Conservation (phyloP, 2,888 invertebrate genomes). For the Ischnus inquisitorius region DNA sequence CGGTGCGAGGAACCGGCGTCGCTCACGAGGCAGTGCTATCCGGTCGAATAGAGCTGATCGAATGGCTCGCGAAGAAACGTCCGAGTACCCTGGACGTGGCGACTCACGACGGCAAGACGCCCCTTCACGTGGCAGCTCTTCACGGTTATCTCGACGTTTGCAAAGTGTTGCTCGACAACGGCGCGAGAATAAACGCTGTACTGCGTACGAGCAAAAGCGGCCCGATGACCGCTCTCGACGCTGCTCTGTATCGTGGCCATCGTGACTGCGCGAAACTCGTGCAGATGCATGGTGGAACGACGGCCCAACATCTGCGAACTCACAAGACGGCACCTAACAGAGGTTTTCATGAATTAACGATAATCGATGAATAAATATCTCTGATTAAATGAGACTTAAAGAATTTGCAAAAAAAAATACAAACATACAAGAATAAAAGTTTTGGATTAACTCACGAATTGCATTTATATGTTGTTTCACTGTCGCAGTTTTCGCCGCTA, state of each 20-base stretch:
- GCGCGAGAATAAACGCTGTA: conserved; percentile 94
- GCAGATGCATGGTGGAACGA: conserved; percentile 95
- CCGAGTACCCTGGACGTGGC: conserved; percentile 94
- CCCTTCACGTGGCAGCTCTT: conserved; percentile 97
- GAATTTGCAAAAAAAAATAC: not conserved
- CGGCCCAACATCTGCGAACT: conserved; percentile 86
- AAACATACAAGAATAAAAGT: not conserved
- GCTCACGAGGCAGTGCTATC: conserved; percentile 98
- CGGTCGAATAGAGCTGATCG: conserved; percentile 94
- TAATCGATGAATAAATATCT: not conserved
- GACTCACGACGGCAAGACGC: conserved; percentile 97
- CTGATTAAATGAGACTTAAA: not conserved
- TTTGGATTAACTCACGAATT: not conserved
- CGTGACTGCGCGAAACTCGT: conserved; percentile 97
- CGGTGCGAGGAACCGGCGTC: conserved; percentile 97
- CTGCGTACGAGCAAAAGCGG: conserved; percentile 94
- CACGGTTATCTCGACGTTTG: conserved; percentile 98
- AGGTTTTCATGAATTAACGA: conserved; percentile 73
- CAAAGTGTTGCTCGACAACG: conserved; percentile 93
- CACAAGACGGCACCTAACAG: conserved; percentile 77
- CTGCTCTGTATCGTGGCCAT: conserved; percentile 94
- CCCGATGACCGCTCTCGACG: conserved; percentile 96
- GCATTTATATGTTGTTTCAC: conserved; percentile 10
- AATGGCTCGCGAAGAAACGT: conserved; percentile 94
- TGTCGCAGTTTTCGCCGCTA: conserved; percentile 79